These are phyloP conservation scores for Drosophila crucigera DNA, from an alignment of 2,888 invertebrate species.

Conservation along the genomic window DNA sequence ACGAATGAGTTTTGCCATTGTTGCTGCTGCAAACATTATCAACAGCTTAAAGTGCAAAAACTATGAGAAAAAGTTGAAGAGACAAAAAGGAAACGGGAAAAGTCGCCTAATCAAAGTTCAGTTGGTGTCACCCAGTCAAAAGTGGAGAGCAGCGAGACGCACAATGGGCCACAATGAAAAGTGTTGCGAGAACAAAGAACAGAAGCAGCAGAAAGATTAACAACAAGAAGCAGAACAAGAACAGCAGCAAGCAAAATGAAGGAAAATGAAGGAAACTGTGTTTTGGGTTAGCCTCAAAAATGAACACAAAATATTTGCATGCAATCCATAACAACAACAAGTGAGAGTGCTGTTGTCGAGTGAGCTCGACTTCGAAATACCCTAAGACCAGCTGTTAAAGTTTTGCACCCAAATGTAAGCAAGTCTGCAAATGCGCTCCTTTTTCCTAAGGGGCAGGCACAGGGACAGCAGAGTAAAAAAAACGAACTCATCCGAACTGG, in stretches of 20 bases:
- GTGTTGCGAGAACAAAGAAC: conserved; percentile 36
- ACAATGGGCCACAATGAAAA: conserved; percentile 28
- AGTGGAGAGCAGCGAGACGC: not conserved
- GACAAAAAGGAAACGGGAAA: conserved; percentile 11
- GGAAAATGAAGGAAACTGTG: conserved; percentile 12
- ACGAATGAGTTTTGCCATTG: conserved; percentile 52
- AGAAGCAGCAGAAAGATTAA: conserved; percentile 24
- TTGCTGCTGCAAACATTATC: conserved; percentile 25
- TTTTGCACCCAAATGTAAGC: no score
- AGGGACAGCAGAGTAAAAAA: not conserved
- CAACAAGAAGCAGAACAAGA: conserved; percentile 12
- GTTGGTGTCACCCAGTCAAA: conserved; percentile 38
- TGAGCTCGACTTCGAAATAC: no score
- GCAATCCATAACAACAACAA: conserved; percentile 7
- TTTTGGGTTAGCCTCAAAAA: conserved; percentile 32
- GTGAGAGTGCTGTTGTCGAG: no score
- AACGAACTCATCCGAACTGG: no score
- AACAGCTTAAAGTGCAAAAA: conserved; percentile 18
- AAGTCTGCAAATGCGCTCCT: no score
- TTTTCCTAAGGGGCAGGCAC: no score
- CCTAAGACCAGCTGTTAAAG: no score
- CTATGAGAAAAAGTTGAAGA: not conserved
- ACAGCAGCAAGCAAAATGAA: conserved; percentile 1
- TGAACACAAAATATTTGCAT: conserved; percentile 53
- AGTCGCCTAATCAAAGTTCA: conserved; percentile 61